phyloP scores from a whole-genome alignment of 2,797 vertebrate genomes.

The Scolopax bukidnonensis region DNA sequence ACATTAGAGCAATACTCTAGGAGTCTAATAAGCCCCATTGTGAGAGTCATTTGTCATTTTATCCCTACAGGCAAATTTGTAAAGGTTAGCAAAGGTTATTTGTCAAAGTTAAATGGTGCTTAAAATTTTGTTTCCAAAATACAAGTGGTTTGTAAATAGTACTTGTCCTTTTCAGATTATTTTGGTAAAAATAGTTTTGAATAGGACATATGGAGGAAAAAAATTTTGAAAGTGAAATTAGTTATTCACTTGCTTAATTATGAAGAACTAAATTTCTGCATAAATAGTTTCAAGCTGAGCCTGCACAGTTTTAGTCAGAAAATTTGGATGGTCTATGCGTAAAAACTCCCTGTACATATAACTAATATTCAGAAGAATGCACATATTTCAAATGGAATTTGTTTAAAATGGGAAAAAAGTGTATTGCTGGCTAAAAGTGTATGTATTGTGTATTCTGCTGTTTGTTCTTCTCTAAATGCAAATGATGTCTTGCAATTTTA shows the following conservation, averaged over 20 bases:
- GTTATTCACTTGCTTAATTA: slow-evolving; percentile 3
- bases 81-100: slow-evolving; percentile 47
- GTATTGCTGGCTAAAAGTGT: background rate
- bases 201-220: background rate
- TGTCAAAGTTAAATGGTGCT: slow-evolving; percentile 55
- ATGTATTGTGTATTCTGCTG: background rate
- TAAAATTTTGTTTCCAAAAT: slow-evolving; percentile 43
- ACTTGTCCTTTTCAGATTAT: background rate
- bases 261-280: background rate
- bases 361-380: background rate
- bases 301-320: background rate
- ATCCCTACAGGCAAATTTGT: slow-evolving; percentile 53
- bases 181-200: background rate
- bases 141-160: background rate
- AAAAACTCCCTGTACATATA: background rate
- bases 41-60: slow-evolving; percentile 66
- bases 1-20: slow-evolving; percentile 27
- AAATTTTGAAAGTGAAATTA: background rate
- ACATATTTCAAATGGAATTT: background rate
- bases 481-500: background rate
- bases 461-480: background rate
- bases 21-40: slow-evolving; percentile 48
- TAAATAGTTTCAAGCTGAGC: background rate
- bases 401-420: background rate
- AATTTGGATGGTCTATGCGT: background rate